Evolutionary conservation across 2,797 vertebrate species (phyloP), one percentile per base, ranked within the genome.

Genomic region (Pelodytes ibericus): DNA sequence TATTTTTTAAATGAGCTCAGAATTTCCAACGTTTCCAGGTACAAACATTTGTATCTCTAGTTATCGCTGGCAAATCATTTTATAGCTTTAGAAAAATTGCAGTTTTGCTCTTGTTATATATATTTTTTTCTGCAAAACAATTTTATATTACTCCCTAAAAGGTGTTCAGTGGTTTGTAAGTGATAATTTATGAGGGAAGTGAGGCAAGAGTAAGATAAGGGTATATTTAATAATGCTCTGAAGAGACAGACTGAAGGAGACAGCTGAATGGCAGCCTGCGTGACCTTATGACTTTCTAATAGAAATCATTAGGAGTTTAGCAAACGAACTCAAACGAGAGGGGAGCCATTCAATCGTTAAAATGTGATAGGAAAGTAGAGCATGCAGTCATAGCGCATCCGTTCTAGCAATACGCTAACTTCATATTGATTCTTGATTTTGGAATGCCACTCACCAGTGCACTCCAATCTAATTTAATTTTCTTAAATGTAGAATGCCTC

Each of bases 341-440:
- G 58, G 58, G 25, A 62, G 58, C 41, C 41, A 30, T 56, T 76
- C 74, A 71, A 71, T 71, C 59, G 66, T 64, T 56, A 63, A 63
- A 47, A 71, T 69, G 74, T 31, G 74, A 71, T 31, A 29, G 74
- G 57, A 75, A 51, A 69, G 66, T 41, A 22, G 74, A 75, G 65
- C 74, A 39, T 70, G 65, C 66, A 63, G 65, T 25, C 58, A 70
- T 30, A 49, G 47, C 60, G 7, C 44, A 63, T 59, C 11, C 74
- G 62, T 33, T 68, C 74, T 53, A 62, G 66, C 66, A 63, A 56
- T 70, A 64, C 62, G 44, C 58, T 69, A 69, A 76, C 74, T 67
- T 70, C 64, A 41, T 76, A 76, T 76, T 70, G 74, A 76, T 75
- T 75, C 65, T 70, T 69, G 44, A 70, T 71, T 76, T 76, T 70